Base-by-base conservation (phyloP, 2,113 vertebrate species). In the Hipposideros armiger region DNA sequence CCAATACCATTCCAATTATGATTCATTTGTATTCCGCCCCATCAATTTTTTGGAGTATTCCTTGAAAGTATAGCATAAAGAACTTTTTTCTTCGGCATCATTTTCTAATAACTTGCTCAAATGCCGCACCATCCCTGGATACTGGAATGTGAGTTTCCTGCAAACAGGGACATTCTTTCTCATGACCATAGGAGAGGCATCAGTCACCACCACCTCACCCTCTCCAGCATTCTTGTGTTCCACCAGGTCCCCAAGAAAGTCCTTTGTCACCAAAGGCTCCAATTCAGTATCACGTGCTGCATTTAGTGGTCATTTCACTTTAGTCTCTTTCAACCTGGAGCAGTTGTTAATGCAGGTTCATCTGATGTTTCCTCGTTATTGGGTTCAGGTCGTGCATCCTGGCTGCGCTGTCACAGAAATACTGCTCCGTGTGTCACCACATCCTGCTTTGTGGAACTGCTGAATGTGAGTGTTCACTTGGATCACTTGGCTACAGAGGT, bases 341-440 rank as follows among this genome's bases (percentile, higher is more conserved):
- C 45, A 19, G 2, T 20, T n/a, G 67, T 84, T 50, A 19, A 6
- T 14, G 7, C 20, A 10, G 13, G 45, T n/a, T n/a, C 14, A 1
- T 47, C 45, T 32, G 47, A 28, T 13, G 32, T 11, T 14, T 52
- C 47, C 42, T 77, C 26, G 0, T 30, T 36, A 24, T 19, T 22
- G 15, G 40, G 50, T 15, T 64, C 26, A 19, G 74, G 45, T 4
- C 8, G 16, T 8, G 26, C 24, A 1, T 28, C 26, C 10, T 32
- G 58, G 67, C 47, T 47, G 22, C 10, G 7, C 28, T 30, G 4
- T 47, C 32, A 20, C 14, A 69, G 47, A 32, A 67, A 52, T 47
- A 22, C 17, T 16, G n/a, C 52, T 69, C 8, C 0, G 0, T 15
- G 8, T 56, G 11, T 62, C n/a, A 6, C 3, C 13, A 10, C 17